Evolutionary conservation across 1,140 invertebrate genomes (phyloP), one percentile per base, ranked within the genome.

Genomic region (Diachasmimorpha longicaudata): DNA sequence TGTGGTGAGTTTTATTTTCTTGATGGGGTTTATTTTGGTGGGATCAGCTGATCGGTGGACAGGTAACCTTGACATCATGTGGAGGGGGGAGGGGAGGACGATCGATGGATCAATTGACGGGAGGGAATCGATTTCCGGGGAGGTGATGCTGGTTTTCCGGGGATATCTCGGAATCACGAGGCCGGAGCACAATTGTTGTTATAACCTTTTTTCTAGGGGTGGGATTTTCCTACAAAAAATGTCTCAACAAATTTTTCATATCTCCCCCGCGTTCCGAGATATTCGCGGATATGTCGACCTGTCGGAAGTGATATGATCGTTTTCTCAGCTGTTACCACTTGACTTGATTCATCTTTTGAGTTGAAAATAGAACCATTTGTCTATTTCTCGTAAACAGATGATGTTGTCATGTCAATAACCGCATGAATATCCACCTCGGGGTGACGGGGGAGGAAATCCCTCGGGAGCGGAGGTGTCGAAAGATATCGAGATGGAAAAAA

Each of bases 1-100:
- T 78, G 80, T 80, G 83, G 83, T 85, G 75, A 84, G 83, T 75
- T 48, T 69, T 39, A 16, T 25, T 68, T 39, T 52, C 21, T 25
- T 58, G 10, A 11, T 55, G 48, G n/a, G 39, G 13, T 52, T 52
- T 52, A 16, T 6, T n/a, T 14, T 14, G 16, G 21, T 14, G 10
- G 14, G 37, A 52, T 13, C 48, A 52, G 48, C 48, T 52, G 48
- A 52, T 52, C 14, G 5, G 3, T 16, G 48, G 3, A 66, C 58
- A 25, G 58, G 58, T 31, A 31, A 66, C 58, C 58, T 66, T 66
- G 58, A n/a, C 8, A 39, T 39, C 66, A 36, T 13, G 66, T 68
- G 66, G 48, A n/a, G 9, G 4, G 13, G 39, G 39, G 39, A 42
- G 39, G 4, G n/a, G 4, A 52, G 14, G n/a, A n/a, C 16, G 48